phyloP scores from a whole-genome alignment of 2,888 invertebrate genomes.

The Peribatodes rhomboidaria region DNA sequence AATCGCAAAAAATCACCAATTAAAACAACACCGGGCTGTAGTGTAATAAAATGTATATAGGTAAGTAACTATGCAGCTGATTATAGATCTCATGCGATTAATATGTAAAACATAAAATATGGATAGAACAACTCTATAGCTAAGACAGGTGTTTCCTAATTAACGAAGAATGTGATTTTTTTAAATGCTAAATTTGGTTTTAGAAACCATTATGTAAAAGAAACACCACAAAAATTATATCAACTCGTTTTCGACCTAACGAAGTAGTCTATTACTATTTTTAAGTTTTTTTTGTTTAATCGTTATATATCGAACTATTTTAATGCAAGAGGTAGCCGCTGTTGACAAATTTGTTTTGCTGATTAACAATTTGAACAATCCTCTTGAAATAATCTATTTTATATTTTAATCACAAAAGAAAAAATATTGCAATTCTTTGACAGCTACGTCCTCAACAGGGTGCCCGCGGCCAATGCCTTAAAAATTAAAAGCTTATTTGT shows the following conservation, averaged over 20 bases:
- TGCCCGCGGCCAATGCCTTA: no score
- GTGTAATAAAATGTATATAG: constrained; percentile 7
- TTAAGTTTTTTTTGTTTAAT: background rate
- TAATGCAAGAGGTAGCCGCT: no score
- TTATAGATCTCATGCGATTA: background rate
- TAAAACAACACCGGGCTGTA: no score
- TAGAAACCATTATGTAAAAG: background rate
- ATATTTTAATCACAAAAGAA: no score
- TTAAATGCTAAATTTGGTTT: background rate
- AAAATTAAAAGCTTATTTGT: no score
- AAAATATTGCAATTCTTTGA: no score
- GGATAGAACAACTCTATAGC: background rate
- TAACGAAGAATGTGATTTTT: constrained; percentile 6
- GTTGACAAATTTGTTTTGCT: no score
- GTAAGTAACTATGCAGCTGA: constrained; percentile 18
- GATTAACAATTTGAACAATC: no score
- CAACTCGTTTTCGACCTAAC: background rate
- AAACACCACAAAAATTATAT: background rate
- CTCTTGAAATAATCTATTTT: no score
- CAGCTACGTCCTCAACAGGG: no score
- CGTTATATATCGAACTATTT: background rate
- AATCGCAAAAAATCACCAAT: no score
- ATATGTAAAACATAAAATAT: constrained; percentile 1
- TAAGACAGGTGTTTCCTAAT: constrained; percentile 27
- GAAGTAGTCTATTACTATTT: background rate